Base-by-base conservation (phyloP, 2,113 vertebrate species). In the Mesitornis unicolor region DNA sequence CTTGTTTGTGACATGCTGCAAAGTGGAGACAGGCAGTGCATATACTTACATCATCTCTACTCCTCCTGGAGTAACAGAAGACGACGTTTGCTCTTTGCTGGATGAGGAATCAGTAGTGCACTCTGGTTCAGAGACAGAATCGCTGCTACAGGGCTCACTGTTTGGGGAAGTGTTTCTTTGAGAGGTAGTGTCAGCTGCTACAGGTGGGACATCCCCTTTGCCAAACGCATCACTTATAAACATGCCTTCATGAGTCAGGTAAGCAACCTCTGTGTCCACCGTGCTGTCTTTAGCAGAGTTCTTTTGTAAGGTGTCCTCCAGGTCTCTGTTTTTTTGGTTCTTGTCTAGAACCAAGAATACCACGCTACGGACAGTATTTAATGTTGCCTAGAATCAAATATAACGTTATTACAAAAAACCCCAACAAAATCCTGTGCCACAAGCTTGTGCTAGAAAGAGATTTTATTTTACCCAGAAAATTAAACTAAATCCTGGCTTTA, bases 221-320 rank as follows among this genome's bases (percentile, higher is more conserved):
- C 92, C 82, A 38, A 99, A 98, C 1, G 99, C 99, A 7, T 99
- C 99, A 22, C 99, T 99, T 94, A 99, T 99, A 93, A 99, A 99
- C 97, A 99, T 96, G 73, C 99, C 99, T 97, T 99, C 99, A 4
- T 99, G 99, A 28, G 99, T 99, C 96, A 99, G 98, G 97, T 99
- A 99, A 76, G 99, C 99, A 83, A 99, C 98, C 95, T 99, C 99
- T 4, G 98, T 98, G 87, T 99, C 99, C 84, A 98, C 31, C 1
- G 76, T 43, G 64, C 69, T 97, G 81, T 98, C 96, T 73, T 97
- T 98, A 53, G 90, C 90, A 38, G 96, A 74, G 90, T 59, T 97
- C 94, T 98, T 98, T 33, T 97, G 97, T 8, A 97, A 92, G 7
- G 96, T 79, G 64, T 97, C 95, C 19, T 98, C 98, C 87, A 98